Evolutionary conservation across 2,797 vertebrate species (phyloP), one percentile per base, ranked within the genome.

Genomic region (Catamblyrhynchus diadema): DNA sequence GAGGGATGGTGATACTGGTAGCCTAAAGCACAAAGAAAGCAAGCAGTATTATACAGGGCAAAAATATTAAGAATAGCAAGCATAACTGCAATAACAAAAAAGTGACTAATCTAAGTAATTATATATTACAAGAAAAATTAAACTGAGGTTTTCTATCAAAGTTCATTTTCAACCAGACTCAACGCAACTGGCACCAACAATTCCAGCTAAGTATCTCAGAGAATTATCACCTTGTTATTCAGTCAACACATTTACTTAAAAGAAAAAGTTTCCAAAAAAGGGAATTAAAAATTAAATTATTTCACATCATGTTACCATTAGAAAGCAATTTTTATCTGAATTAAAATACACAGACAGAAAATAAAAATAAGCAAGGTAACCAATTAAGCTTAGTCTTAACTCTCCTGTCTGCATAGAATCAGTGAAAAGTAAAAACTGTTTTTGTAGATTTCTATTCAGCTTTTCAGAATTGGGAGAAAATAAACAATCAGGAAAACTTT

Each of bases 1-100:
- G 93, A 94, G 48, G 95, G 88, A 2, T 96, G 94, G 62, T 47
- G 94, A 67, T 97, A 97, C 14, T 94, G 86, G 27, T 84, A 95
- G 93, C 95, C 96, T 97, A 27, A 59, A 87, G 59, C 45, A 92
- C 50, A 94, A 81, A 88, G 44, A 33, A 84, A 90, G 88, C 10
- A 61, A 85, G 10, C 12, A 53, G 6, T 32, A 42, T 48, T 82
- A 64, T 7, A 86, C 45, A 65, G 24, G 33, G 48, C 37, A 81
- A 50, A 93, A 66, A 18, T 11, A 84, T 6, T 45, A 30, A 53
- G 41, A 83, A 37, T 1, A 7, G 19, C 37, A 62, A 59, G 81
- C 16, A 21, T 41, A 65, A 54, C 35, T 45, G 24, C 1, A 14
- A 44, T 48, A 50, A 81, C 0, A 1, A 62, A 85, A 61, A 65